Evolutionary conservation across 2,113 vertebrate genomes (phyloP).

Genomic region (Empidonax alnorum): DNA sequence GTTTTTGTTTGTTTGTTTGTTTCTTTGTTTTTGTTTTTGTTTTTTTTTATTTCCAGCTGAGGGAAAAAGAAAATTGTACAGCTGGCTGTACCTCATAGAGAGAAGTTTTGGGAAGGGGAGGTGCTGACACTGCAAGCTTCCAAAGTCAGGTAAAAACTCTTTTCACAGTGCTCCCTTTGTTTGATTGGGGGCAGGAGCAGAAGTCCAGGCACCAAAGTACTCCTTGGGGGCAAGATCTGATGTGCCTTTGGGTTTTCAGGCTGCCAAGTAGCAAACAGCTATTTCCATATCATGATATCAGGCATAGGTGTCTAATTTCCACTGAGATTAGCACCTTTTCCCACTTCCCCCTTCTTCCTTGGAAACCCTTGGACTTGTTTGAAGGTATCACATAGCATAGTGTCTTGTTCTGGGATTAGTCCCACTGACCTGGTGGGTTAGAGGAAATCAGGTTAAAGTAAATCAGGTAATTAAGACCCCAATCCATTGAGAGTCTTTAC

Average conservation of each 20-base stretch:
- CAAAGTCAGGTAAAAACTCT: not conserved
- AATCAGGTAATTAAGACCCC: conserved; percentile 55
- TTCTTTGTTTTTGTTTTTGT: not conserved
- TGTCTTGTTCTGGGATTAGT: conserved; percentile 11
- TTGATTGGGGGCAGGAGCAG: not conserved
- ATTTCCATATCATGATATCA: not conserved
- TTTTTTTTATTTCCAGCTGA: not conserved
- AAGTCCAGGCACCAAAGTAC: not conserved
- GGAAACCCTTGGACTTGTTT: not conserved
- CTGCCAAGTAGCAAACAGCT: not conserved
- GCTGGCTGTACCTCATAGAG: not conserved
- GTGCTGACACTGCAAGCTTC: not conserved
- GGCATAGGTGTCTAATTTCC: not conserved
- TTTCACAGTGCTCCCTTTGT: not conserved
- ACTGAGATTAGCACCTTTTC: not conserved
- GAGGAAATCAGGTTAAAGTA: conserved; percentile 59
- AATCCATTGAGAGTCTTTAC: conserved; percentile 8
- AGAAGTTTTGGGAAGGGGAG: not conserved
- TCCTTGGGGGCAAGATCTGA: not conserved
- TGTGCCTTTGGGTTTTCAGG: not conserved
- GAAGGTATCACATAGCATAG: not conserved
- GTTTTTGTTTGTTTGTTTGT: too few species aligned
- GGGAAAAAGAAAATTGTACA: not conserved
- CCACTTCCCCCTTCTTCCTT: not conserved
- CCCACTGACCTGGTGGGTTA: conserved; percentile 21